These are phyloP conservation scores for Rhinogobio ventralis DNA, from an alignment of 2,797 vertebrate genomes.

Conservation along the genomic window DNA sequence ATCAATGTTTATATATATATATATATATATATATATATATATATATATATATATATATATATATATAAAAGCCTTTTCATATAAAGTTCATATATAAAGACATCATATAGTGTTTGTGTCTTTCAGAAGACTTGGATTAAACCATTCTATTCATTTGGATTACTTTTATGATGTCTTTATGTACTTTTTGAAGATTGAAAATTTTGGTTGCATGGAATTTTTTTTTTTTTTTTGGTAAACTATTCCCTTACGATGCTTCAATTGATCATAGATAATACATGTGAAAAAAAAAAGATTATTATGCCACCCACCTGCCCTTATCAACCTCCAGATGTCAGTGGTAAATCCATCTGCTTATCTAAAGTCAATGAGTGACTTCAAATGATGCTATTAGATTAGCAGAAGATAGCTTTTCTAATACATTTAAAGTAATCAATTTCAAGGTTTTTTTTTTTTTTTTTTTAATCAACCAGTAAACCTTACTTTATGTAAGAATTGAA, in stretches of 20 bases:
- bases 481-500: background rate
- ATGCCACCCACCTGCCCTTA: background rate
- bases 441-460: background rate
- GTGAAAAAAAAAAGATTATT: background rate
- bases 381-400: slow-evolving; percentile 2
- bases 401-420: background rate
- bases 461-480: background rate
- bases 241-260: background rate
- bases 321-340: background rate
- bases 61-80: too few relatives aligned
- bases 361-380: background rate
- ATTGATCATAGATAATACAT: background rate
- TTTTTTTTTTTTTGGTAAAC: background rate
- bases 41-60: too few relatives aligned
- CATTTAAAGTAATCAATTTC: background rate
- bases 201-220: background rate
- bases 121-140: background rate
- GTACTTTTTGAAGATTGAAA: background rate
- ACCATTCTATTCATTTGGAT: background rate
- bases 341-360: background rate
- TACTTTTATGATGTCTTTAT: background rate
- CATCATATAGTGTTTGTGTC: background rate
- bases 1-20: too few relatives aligned
- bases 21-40: too few relatives aligned
- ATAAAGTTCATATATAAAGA: too few relatives aligned